These are phyloP conservation scores for Lophius americanus DNA, from an alignment of 2,797 vertebrate genomes.

Conservation along the genomic window DNA sequence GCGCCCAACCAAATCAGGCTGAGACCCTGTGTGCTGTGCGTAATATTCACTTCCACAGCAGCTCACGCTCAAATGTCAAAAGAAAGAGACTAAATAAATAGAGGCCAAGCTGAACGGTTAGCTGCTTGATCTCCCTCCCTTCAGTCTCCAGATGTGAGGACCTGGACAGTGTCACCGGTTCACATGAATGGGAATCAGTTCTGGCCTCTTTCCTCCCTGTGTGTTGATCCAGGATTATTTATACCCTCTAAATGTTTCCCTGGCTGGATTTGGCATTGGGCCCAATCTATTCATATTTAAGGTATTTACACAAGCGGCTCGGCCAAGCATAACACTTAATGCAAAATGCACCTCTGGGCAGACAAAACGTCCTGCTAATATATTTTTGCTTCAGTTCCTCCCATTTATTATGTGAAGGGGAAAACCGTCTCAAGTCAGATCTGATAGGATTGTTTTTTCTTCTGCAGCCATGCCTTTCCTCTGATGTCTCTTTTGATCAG, in stretches of 20 bases:
- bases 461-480: conserved; percentile 35
- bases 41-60: conserved; percentile 34
- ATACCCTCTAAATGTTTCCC: conserved; percentile 89
- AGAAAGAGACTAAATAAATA: conserved; percentile 32
- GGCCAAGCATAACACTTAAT: conserved; percentile 92
- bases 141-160: conserved; percentile 49
- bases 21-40: conserved; percentile 40
- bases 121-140: conserved; percentile 37
- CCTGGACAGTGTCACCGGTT: conserved; percentile 60
- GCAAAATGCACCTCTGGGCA: conserved; percentile 86
- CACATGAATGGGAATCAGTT: conserved; percentile 85
- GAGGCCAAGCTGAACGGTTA: conserved; percentile 16
- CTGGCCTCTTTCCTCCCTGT: conserved; percentile 74
- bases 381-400: conserved; percentile 64
- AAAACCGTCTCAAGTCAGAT: conserved; percentile 45
- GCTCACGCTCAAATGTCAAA: conserved; percentile 20
- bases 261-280: conserved; percentile 84
- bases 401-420: conserved; percentile 52
- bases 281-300: conserved; percentile 90
- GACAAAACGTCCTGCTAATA: conserved; percentile 83
- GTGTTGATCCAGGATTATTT: conserved; percentile 91
- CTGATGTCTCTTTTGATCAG: conserved; percentile 20
- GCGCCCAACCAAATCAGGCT: conserved; percentile 60
- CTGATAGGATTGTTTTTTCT: conserved; percentile 55
- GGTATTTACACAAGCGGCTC: conserved; percentile 85